Conservation (phyloP, 2,888 invertebrate species). For the Chouioia cunea region DNA sequence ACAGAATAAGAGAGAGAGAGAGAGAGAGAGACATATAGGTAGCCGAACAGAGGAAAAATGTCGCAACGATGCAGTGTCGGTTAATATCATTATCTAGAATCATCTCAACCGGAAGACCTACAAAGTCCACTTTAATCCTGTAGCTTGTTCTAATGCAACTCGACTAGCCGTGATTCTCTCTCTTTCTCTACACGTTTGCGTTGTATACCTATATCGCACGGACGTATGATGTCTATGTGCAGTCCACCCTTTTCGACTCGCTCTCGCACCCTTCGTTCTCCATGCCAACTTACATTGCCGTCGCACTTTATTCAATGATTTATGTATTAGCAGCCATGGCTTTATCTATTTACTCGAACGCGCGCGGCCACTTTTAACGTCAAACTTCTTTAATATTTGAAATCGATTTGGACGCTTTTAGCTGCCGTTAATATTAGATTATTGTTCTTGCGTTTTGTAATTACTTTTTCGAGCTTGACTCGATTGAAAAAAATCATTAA, state of each 20-base stretch:
- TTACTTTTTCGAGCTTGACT: no score
- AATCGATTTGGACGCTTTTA: background rate
- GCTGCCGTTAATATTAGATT: no score
- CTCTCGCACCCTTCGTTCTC: background rate
- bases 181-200: background rate
- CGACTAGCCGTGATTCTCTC: slow-evolving; percentile 16
- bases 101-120: slow-evolving; percentile 40
- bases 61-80: background rate
- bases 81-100: slow-evolving; percentile 43
- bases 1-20: background rate
- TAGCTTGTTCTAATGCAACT: slow-evolving; percentile 34
- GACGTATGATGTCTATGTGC: background rate
- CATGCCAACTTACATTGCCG: slow-evolving; percentile 2
- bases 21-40: slow-evolving; percentile 18
- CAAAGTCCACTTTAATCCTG: slow-evolving; percentile 40
- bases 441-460: no score
- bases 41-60: background rate
- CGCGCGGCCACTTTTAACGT: slow-evolving; percentile 5
- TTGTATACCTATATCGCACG: background rate
- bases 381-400: slow-evolving; percentile 6
- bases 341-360: slow-evolving; percentile 40
- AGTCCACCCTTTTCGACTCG: background rate
- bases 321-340: slow-evolving; percentile 13
- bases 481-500: no score
- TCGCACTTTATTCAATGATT: slow-evolving; percentile 18